These are phyloP conservation scores for Phortica magna DNA, from an alignment of 2,888 invertebrate species.

Conservation along the genomic window DNA sequence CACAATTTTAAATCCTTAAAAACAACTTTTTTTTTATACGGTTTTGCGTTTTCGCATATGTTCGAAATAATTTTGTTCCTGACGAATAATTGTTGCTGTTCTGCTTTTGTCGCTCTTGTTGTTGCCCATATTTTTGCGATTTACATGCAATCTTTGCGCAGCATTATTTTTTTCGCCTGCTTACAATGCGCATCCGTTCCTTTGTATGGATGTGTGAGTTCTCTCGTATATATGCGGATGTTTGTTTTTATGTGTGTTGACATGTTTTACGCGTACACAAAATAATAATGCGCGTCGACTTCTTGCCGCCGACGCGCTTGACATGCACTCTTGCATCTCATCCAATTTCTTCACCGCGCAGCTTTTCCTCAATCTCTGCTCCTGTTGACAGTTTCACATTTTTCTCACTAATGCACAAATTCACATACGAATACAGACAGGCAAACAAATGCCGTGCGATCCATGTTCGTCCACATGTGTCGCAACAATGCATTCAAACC, in stretches of 20 bases:
- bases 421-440: background rate
- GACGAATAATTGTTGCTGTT: constrained; percentile 30
- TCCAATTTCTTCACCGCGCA: background rate
- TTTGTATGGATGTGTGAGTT: background rate
- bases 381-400: constrained; percentile 28
- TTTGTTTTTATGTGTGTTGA: constrained; percentile 20
- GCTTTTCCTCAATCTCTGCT: background rate
- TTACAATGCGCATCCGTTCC: constrained; percentile 23
- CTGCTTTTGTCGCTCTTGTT: constrained; percentile 2
- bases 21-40: background rate
- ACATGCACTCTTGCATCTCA: constrained; percentile 27
- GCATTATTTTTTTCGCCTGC: constrained; percentile 10
- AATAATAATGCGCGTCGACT: constrained; percentile 33
- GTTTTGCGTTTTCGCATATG: constrained; percentile 2
- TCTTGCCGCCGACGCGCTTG: constrained; percentile 28
- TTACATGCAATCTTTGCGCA: constrained; percentile 24
- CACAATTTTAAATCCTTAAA: background rate
- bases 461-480: background rate
- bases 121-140: constrained; percentile 21
- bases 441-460: constrained; percentile 16
- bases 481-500: constrained; percentile 26
- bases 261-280: constrained; percentile 32
- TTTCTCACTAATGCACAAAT: constrained; percentile 32
- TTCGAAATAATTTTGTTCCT: constrained; percentile 18
- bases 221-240: background rate